Base-by-base conservation (phyloP, 2,797 vertebrate genomes). In the Poecilia velifera region DNA sequence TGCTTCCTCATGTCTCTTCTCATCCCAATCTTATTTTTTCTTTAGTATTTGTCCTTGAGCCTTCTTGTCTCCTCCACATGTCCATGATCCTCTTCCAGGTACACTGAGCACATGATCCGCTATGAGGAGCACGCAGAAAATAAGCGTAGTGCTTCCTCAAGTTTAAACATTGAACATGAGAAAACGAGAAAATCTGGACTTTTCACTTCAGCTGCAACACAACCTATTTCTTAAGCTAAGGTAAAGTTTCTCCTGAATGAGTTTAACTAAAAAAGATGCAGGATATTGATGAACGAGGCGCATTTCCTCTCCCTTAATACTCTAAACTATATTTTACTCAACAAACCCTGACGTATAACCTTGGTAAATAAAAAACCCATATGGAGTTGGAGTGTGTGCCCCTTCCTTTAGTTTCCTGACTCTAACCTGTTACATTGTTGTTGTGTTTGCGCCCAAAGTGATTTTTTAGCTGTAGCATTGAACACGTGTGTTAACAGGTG, bases 391-490 rank as follows among this genome's bases (percentile, higher is more conserved):
- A 41, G 31, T 13, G 22, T 53, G 36, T 53, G 47, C 1, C 22
- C n/a, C 49, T n/a, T 46, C 45, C 55, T 74, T 75, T 79, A 36
- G 66, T 74, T 72, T 62, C n/a, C 76, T 77, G 31, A 43, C 18
- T 64, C 14, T 71, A 76, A 80, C 66, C 53, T 73, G 81, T 45
- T 41, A 28, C 77, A 62, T 70, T 34, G 51, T 43, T 43, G 80
- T 73, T 71, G 2, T 43, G 28, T 76, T 25, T 68, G 36, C 66
- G 22, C 25, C n/a, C 64, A 55, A 72, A 82, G 80, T 81, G n/a
- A 66, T 41, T 7, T 25, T 45, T 49, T 71, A 78, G 73, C 86
- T 73, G 84, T 85, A 87, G 82, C 83, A 53, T 87, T 84, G 79
- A 86, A 82, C 3, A 0, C 10, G 3, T 43, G 22, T 12, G 9